A percentile compares a stretch with the other conserved stretches of the same genome.
phyloP scores from a whole-genome alignment of 1,140 invertebrate genomes.

The Leptinotarsa defecta region DNA sequence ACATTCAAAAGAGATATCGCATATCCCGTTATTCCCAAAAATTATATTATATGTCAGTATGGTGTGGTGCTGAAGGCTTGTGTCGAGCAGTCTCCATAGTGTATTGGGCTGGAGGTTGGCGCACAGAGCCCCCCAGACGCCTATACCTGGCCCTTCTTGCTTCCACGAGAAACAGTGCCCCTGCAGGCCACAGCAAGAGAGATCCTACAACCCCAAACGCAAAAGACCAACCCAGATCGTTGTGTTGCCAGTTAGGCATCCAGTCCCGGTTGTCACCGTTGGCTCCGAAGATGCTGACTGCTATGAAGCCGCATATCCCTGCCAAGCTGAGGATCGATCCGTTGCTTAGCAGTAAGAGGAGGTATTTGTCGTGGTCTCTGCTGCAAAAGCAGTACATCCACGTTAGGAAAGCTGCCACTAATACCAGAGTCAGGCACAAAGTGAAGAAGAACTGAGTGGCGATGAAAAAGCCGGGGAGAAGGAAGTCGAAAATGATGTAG shows the following conservation, averaged over 20 bases:
- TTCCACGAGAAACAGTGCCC: conserved; percentile 81
- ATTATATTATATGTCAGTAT: conserved; percentile 60
- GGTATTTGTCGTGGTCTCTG: conserved; percentile 76
- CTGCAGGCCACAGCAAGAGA: conserved; percentile 72
- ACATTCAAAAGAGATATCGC: no score
- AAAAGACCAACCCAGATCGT: conserved; percentile 94
- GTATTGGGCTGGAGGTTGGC: conserved; percentile 62
- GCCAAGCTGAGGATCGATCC: conserved; percentile 72
- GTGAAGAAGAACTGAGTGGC: conserved; percentile 92
- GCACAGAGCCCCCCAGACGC: conserved; percentile 61
- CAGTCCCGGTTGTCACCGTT: conserved; percentile 89
- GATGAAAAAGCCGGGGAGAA: conserved; percentile 88
- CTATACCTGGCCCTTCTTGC: conserved; percentile 75
- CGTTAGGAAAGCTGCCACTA: conserved; percentile 74
- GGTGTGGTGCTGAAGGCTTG: conserved; percentile 53
- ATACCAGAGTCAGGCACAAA: conserved; percentile 76
- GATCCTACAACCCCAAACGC: conserved; percentile 82
- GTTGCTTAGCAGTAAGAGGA: conserved; percentile 72
- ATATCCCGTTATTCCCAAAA: no score
- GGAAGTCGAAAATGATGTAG: conserved; percentile 83
- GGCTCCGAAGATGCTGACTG: conserved; percentile 80
- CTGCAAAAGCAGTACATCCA: conserved; percentile 76
- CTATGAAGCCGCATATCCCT: conserved; percentile 76
- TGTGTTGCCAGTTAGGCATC: conserved; percentile 97
- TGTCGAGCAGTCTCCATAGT: conserved; percentile 59